Evolutionary conservation across 2,797 vertebrate species (phyloP).

Genomic region (Eospalax fontanierii): DNA sequence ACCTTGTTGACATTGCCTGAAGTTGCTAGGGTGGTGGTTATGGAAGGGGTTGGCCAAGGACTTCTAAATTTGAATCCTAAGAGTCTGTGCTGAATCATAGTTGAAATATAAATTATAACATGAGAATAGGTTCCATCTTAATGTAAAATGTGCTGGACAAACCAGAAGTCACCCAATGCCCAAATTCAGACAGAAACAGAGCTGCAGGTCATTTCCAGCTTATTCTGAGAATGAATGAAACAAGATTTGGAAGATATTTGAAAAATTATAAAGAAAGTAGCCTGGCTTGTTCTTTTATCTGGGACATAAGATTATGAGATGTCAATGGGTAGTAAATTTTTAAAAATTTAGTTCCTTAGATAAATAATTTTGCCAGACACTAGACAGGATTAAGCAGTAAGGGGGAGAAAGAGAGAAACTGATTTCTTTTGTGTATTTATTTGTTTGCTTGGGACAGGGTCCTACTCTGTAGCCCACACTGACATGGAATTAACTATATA

Average conservation of each 20-base stretch:
- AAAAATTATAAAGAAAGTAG: constrained; percentile 5
- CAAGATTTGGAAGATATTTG: constrained; percentile 1
- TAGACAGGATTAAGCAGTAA: no score
- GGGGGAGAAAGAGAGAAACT: neutral
- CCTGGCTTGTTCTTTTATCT: neutral
- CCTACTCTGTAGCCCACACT: neutral
- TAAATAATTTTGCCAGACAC: constrained; percentile 4
- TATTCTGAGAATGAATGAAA: neutral
- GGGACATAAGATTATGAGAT: neutral
- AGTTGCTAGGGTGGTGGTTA: neutral
- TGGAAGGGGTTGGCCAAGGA: neutral
- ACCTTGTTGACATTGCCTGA: neutral
- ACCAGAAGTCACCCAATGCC: neutral
- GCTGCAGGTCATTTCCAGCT: neutral
- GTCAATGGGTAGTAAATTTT: neutral
- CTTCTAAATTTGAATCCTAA: neutral
- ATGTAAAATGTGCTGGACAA: neutral
- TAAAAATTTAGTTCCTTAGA: constrained; percentile 20
- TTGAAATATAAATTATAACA: neutral
- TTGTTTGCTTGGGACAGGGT: neutral
- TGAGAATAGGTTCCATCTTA: neutral
- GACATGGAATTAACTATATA: neutral
- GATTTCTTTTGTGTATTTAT: neutral
- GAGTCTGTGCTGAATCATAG: neutral
- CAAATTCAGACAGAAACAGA: neutral